Evolutionary conservation across 2,888 invertebrate genomes (phyloP), one percentile per base, ranked within the genome.

Genomic region (Tinea trinotella): DNA sequence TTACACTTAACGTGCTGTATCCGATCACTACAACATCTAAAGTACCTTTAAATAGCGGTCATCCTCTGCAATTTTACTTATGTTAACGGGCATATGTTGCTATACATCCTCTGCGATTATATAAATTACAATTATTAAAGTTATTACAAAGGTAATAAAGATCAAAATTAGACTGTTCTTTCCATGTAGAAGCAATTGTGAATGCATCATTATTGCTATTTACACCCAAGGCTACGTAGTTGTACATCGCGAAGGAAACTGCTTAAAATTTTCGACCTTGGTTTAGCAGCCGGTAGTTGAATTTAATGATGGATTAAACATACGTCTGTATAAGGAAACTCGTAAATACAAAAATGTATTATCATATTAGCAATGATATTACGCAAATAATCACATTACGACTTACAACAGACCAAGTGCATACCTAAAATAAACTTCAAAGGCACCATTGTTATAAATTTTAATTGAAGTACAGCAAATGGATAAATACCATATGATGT

Each of bases 181-280:
- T n/a, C n/a, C 7, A 40, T 40, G 13, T n/a, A 35, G 4, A 35
- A 5, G 24, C 24, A 24, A 24, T 7, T n/a, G 13, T 40, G 61
- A 59, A 61, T 60, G 62, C n/a, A 61, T 62, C 63, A 63, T 71
- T 69, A 67, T 62, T 56, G 56, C 56, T 48, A 57, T 61, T 61
- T 59, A 57, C 57, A 59, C 56, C 59, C 61, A 66, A 66, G 65
- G 66, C 60, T 64, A 13, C 30, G 17, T 24, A 50, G 24, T 22
- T 24, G 24, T 24, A 12, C 15, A 24, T 50, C 22, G 18, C 13
- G 24, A 50, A 24, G 49, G 54, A n/a, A 58, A 53, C 56, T 58
- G 57, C 57, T 56, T 57, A 56, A 52, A 58, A 58, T 59, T 60
- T 58, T 55, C 54, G 56, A 60, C 60, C 62, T 63, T 57, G 60